phyloP scores from a whole-genome alignment of 2,113 vertebrate genomes.

The Phalacrocorax pelagicus region DNA sequence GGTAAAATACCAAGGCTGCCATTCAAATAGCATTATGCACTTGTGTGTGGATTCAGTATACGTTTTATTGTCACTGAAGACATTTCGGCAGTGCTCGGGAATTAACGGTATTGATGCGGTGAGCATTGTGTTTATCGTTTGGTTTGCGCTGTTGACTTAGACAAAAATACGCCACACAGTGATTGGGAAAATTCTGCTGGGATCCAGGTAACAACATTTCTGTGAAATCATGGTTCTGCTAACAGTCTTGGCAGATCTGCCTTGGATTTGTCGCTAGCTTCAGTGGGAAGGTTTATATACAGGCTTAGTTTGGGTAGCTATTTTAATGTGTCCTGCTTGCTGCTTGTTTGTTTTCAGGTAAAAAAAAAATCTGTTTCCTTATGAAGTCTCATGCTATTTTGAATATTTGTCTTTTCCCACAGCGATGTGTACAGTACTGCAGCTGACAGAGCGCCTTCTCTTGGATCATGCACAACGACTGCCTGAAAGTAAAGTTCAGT shows the following conservation, averaged over 20 bases:
- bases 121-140: neutral
- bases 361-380: constrained; percentile 13
- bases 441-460: constrained; percentile 90
- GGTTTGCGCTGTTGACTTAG: neutral
- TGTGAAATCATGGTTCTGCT: neutral
- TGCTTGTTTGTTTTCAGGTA: neutral
- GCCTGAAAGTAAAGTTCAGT: constrained; percentile 88
- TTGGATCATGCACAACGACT: constrained; percentile 88
- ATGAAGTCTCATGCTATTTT: neutral
- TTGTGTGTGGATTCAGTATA: neutral
- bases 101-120: neutral
- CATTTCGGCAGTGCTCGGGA: neutral
- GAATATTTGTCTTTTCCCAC: neutral
- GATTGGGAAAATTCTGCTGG: neutral
- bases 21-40: neutral
- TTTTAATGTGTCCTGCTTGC: neutral
- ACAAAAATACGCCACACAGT: neutral
- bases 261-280: neutral
- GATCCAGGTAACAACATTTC: neutral
- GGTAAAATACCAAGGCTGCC: neutral
- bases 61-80: neutral
- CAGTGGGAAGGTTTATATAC: neutral
- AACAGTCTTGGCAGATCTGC: neutral
- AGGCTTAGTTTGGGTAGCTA: neutral
- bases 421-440: constrained; percentile 85